These are phyloP conservation scores for Vidua macroura DNA, from an alignment of 2,113 vertebrate genomes.

Conservation along the genomic window DNA sequence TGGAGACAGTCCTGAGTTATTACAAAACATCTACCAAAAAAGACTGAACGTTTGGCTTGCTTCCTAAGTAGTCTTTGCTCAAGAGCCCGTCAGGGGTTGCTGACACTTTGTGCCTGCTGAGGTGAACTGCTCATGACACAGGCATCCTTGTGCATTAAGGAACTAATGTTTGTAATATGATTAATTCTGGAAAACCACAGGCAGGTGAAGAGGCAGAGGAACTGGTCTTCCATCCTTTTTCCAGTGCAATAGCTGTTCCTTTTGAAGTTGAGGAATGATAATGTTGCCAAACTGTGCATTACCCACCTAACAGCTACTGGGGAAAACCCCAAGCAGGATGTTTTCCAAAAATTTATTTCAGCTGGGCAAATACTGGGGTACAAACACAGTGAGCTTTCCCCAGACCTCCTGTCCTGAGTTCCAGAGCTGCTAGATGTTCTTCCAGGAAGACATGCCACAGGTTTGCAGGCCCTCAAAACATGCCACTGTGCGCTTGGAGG, in stretches of 20 bases:
- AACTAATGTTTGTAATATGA: not conserved
- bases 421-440: not conserved
- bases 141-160: not conserved
- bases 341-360: not conserved
- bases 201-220: not conserved
- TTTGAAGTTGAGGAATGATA: not conserved
- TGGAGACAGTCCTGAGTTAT: not conserved
- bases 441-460: fast-evolving
- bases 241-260: not conserved
- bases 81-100: not conserved
- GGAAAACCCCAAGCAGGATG: not conserved
- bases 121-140: not conserved
- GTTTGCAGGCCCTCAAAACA: not conserved
- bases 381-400: not conserved
- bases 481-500: not conserved
- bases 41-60: not conserved
- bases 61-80: constrained; percentile 19
- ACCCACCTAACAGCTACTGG: not conserved
- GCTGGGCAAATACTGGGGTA: not conserved
- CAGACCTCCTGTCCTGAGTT: not conserved
- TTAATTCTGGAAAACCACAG: not conserved
- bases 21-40: not conserved
- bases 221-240: not conserved
- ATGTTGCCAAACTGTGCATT: not conserved
- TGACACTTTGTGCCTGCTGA: not conserved